These are phyloP conservation scores for Drosophila pallidifrons DNA, from an alignment of 1,140 invertebrate species.

Conservation along the genomic window DNA sequence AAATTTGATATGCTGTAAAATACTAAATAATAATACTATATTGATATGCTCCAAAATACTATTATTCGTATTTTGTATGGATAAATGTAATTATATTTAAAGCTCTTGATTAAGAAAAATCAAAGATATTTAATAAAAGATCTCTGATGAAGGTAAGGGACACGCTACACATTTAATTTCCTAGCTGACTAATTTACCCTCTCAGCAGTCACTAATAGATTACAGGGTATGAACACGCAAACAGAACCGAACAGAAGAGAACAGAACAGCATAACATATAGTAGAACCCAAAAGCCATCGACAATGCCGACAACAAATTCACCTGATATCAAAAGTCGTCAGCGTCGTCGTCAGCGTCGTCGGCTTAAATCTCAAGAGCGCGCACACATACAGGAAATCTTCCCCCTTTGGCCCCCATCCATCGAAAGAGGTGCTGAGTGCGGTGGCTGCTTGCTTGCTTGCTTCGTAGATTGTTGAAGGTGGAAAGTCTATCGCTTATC, in stretches of 20 bases:
- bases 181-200: too few species aligned
- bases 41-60: too few species aligned
- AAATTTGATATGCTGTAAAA: too few species aligned
- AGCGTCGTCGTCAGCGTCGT: background rate
- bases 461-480: too few species aligned
- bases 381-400: conserved; percentile 29
- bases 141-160: too few species aligned
- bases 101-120: too few species aligned
- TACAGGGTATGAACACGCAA: conserved; percentile 15
- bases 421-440: background rate
- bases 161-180: too few species aligned
- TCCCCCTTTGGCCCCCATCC: background rate
- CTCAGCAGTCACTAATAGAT: background rate
- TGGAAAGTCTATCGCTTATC: conserved; percentile 41
- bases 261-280: conserved; percentile 38
- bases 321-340: conserved; percentile 36
- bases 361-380: conserved; percentile 69
- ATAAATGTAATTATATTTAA: too few species aligned
- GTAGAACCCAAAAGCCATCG: conserved; percentile 18
- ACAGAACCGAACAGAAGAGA: background rate
- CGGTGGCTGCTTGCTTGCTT: conserved; percentile 9
- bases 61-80: too few species aligned
- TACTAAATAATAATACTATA: too few species aligned
- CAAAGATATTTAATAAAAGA: background rate
- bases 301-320: conserved; percentile 28